Evolutionary conservation across 2,888 invertebrate genomes (phyloP).

Genomic region (Lepidocyrtoides sp.): DNA sequence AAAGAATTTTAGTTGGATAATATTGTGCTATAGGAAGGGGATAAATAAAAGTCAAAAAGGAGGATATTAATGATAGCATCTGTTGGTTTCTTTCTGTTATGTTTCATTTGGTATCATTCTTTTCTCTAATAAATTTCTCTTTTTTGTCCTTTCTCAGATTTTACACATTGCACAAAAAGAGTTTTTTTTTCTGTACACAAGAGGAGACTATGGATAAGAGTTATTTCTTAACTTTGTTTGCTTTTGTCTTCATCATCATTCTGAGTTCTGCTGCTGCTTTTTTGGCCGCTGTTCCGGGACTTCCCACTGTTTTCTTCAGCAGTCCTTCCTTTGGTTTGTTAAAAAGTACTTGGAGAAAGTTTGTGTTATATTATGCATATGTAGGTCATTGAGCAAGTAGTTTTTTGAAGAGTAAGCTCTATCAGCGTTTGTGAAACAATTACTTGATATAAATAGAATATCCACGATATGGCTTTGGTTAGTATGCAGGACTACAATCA

Average conservation of each 20-base stretch:
- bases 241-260: slow-evolving; percentile 69
- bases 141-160: slow-evolving; percentile 8
- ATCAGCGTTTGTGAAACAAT: no score
- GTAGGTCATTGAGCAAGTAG: slow-evolving; percentile 70
- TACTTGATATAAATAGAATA: no score
- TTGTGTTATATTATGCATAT: slow-evolving; percentile 3
- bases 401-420: not conserved
- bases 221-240: slow-evolving; percentile 62
- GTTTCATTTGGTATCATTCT: slow-evolving; percentile 67
- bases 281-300: slow-evolving; percentile 33
- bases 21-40: not conserved
- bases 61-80: slow-evolving; percentile 75
- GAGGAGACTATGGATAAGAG: not conserved
- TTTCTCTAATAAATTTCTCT: slow-evolving; percentile 26
- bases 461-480: no score
- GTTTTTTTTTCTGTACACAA: not conserved
- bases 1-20: no score
- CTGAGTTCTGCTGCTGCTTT: slow-evolving; percentile 12
- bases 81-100: slow-evolving; percentile 63
- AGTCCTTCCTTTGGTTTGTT: slow-evolving; percentile 50
- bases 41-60: not conserved
- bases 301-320: slow-evolving; percentile 26
- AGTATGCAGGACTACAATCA: no score
- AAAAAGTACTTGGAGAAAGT: slow-evolving; percentile 38
- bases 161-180: not conserved